Conservation (phyloP, 2,888 invertebrate genomes). For the Trilocha varians region DNA sequence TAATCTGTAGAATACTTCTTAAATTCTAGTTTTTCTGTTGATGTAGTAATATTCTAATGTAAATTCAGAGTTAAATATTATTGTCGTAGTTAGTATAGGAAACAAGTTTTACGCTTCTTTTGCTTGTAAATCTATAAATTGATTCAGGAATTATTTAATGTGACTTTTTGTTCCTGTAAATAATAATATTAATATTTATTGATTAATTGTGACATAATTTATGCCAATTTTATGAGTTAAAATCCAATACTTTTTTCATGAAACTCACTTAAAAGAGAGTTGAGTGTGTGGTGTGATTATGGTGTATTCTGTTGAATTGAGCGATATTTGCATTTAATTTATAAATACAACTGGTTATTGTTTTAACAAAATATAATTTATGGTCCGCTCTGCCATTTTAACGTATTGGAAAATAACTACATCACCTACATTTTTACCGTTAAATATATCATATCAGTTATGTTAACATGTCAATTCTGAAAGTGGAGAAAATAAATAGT, state of each 20-base stretch:
- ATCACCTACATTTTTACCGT: neutral
- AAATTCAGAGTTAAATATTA: neutral
- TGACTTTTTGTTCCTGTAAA: constrained; percentile 26
- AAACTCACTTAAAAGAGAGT: neutral
- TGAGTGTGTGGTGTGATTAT: neutral
- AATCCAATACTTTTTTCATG: neutral
- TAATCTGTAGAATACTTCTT: neutral
- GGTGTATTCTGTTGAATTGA: neutral
- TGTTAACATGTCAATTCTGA: neutral
- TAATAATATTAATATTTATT: constrained; percentile 13
- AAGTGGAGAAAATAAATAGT: neutral
- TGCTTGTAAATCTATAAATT: constrained; percentile 6
- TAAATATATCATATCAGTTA: neutral
- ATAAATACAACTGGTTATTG: neutral
- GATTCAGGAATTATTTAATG: constrained; percentile 9
- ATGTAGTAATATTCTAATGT: neutral
- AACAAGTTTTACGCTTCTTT: neutral
- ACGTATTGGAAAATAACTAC: neutral
- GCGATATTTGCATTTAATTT: neutral
- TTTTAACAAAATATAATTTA: neutral
- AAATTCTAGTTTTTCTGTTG: neutral
- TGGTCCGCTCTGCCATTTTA: neutral
- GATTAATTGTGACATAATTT: constrained; percentile 26
- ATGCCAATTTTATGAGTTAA: neutral
- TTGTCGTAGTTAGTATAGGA: neutral